phyloP scores from a whole-genome alignment of 2,888 invertebrate genomes.

The Lasioglossum figueresi region DNA sequence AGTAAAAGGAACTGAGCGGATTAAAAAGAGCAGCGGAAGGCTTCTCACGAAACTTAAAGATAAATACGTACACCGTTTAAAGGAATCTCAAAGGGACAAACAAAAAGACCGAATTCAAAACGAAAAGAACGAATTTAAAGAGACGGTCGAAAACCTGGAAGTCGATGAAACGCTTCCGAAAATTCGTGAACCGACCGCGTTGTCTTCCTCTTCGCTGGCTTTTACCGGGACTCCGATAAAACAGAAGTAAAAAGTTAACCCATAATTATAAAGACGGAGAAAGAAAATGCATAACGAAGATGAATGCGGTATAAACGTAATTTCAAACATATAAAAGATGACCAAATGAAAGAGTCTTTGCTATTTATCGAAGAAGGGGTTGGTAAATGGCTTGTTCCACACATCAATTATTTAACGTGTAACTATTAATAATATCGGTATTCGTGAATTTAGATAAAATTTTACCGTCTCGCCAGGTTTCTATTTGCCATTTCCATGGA shows the following conservation, averaged over 20 bases:
- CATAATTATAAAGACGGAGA: conserved; percentile 2
- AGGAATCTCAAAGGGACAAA: conserved; percentile 26
- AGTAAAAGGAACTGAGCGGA: conserved; percentile 35
- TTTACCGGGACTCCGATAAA: background rate
- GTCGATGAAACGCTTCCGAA: background rate
- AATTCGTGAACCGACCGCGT: background rate
- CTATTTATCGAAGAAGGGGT: background rate
- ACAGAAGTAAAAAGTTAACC: background rate
- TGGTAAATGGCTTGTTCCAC: background rate
- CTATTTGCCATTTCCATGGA: background rate
- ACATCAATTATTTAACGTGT: too few relatives aligned
- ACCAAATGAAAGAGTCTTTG: background rate
- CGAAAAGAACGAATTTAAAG: conserved; percentile 10
- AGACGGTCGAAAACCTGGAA: conserved; percentile 8
- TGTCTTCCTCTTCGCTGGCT: background rate
- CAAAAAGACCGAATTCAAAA: conserved; percentile 20
- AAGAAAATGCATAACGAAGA: background rate
- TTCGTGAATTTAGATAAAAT: background rate
- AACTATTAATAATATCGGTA: too few relatives aligned
- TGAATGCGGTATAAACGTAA: too few relatives aligned
- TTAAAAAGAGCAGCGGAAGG: conserved; percentile 32
- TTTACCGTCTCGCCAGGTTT: background rate
- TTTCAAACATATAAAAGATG: background rate
- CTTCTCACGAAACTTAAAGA: conserved; percentile 47
- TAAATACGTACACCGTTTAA: conserved; percentile 31